phyloP scores from a whole-genome alignment of 1,140 invertebrate genomes.

The Melitaea cinxia region DNA sequence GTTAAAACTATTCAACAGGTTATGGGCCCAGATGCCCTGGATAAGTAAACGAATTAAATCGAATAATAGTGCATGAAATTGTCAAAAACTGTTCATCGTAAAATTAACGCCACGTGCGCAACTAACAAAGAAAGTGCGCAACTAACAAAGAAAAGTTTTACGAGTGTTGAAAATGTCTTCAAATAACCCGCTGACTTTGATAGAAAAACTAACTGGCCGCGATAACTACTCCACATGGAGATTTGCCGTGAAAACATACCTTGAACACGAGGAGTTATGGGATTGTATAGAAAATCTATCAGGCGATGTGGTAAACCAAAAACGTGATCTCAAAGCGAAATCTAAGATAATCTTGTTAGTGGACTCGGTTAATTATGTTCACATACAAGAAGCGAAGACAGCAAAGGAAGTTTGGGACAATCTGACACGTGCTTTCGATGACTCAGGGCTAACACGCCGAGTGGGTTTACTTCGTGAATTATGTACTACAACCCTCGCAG shows the following conservation, averaged over 20 bases:
- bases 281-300: conserved; percentile 11
- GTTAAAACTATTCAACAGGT: no score
- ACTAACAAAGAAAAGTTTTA: not conserved
- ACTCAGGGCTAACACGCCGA: conserved; percentile 29
- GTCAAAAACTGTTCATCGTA: no score
- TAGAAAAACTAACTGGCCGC: not conserved
- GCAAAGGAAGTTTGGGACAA: conserved; percentile 32
- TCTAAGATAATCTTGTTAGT: conserved; percentile 31
- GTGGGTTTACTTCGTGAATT: conserved; percentile 29
- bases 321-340: conserved; percentile 19
- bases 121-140: not conserved
- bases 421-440: conserved; percentile 35
- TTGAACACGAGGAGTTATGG: conserved; percentile 30
- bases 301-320: not conserved
- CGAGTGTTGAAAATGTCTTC: conserved; percentile 1
- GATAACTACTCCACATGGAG: not conserved
- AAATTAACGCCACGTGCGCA: no score
- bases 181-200: conserved; percentile 2
- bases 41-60: not conserved
- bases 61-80: no score
- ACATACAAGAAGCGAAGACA: conserved; percentile 33
- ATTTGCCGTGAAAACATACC: not conserved
- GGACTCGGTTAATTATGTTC: conserved; percentile 30
- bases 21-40: no score
- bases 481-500: conserved; percentile 28